phyloP scores from a whole-genome alignment of 2,797 vertebrate species.

The Hippoglossus hippoglossus region DNA sequence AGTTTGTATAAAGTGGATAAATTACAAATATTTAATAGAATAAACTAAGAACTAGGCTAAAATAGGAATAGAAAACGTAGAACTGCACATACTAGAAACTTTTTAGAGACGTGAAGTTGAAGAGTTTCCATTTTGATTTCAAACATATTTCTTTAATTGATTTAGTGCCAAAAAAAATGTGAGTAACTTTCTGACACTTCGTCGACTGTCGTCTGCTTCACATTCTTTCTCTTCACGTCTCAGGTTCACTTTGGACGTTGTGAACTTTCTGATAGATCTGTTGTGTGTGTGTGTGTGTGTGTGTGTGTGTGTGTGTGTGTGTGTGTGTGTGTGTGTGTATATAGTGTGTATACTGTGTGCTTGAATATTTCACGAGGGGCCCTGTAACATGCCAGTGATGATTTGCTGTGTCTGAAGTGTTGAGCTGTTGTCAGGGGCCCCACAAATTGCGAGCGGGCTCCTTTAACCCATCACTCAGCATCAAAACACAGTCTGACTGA shows the following conservation, averaged over 20 bases:
- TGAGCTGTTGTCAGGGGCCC: constrained; percentile 22
- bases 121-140: too few species aligned
- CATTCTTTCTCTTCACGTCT: neutral
- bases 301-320: constrained; percentile 6
- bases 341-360: neutral
- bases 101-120: too few species aligned
- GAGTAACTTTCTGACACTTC: too few species aligned
- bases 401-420: constrained; percentile 32
- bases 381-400: constrained; percentile 15
- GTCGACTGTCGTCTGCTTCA: neutral
- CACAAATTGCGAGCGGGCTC: constrained; percentile 7
- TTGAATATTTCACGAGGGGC: constrained; percentile 14
- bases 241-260: neutral
- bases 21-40: too few species aligned
- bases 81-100: too few species aligned
- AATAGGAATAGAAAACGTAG: too few species aligned
- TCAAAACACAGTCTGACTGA: constrained; percentile 5
- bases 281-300: constrained; percentile 9
- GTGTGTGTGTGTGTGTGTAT: neutral
- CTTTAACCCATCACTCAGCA: neutral
- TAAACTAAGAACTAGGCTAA: too few species aligned
- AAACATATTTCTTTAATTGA: too few species aligned
- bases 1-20: too few species aligned
- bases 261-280: neutral
- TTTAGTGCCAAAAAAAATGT: too few species aligned